These are phyloP conservation scores for Gobio occitaniae DNA, from an alignment of 2,797 vertebrate genomes.

Conservation along the genomic window DNA sequence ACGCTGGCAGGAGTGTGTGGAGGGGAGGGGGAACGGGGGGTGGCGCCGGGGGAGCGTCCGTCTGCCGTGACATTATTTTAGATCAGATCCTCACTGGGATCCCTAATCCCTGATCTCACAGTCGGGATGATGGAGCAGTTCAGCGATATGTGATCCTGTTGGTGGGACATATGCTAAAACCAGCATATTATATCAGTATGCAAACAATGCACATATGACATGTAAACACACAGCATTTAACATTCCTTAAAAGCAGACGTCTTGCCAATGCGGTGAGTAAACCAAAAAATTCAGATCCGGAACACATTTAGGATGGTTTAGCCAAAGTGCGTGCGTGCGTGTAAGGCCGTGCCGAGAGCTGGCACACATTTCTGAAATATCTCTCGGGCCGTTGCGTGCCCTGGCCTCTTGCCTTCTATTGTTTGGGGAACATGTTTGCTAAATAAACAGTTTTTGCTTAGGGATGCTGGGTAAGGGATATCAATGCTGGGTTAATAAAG, in stretches of 20 bases:
- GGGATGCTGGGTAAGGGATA: not conserved
- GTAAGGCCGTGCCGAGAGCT: slow-evolving; percentile 40
- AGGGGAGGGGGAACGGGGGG: not conserved
- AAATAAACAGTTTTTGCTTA: slow-evolving; percentile 25
- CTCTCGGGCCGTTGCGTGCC: slow-evolving; percentile 33
- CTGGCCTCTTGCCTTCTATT: slow-evolving; percentile 50
- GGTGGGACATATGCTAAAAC: slow-evolving; percentile 40
- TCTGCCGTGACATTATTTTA: slow-evolving; percentile 53
- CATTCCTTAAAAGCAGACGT: not conserved
- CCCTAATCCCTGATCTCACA: slow-evolving; percentile 48
- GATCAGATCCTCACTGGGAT: slow-evolving; percentile 45
- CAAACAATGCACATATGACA: not conserved
- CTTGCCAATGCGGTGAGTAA: slow-evolving; percentile 5
- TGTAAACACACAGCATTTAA: not conserved
- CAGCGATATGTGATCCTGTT: slow-evolving; percentile 2
- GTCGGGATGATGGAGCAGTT: slow-evolving; percentile 24
- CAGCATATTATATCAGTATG: slow-evolving; percentile 18
- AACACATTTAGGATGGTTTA: slow-evolving; percentile 33
- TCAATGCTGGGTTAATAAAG: not conserved
- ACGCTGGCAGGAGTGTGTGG: slow-evolving; percentile 24
- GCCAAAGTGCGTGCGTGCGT: slow-evolving; percentile 23
- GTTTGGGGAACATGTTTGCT: slow-evolving; percentile 45
- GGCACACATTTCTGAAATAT: slow-evolving; percentile 45
- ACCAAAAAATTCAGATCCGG: slow-evolving; percentile 38
- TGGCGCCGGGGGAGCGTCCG: not conserved